Conservation (phyloP, 2,113 vertebrate species). For the Eretmochelys imbricata region DNA sequence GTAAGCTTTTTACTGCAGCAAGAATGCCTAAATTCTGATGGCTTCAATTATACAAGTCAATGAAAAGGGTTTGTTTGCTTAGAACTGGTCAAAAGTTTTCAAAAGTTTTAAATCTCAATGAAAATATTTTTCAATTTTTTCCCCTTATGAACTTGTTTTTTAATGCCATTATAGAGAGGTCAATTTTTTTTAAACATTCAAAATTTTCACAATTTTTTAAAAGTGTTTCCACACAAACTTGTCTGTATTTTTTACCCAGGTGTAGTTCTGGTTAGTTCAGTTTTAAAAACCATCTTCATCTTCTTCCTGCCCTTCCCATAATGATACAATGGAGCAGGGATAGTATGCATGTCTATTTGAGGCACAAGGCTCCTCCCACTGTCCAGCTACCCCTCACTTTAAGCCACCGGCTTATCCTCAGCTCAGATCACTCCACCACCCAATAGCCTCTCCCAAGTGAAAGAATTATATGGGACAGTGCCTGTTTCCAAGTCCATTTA, state of each 20-base stretch:
- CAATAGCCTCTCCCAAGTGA: neutral
- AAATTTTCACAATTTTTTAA: neutral
- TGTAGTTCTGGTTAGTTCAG: neutral
- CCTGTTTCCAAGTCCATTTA: neutral
- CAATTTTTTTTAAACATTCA: neutral
- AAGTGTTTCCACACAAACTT: neutral
- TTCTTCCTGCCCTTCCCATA: neutral
- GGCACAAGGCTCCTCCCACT: neutral
- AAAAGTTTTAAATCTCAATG: neutral
- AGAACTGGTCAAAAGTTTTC: neutral
- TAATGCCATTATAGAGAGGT: neutral
- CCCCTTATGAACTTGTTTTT: neutral
- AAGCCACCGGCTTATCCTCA: neutral
- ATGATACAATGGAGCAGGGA: fast-evolving
- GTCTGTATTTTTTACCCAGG: neutral
- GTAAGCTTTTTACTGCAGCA: neutral
- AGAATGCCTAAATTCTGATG: neutral
- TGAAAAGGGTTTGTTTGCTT: neutral
- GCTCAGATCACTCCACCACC: neutral
- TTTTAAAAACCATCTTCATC: neutral
- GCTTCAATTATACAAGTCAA: neutral
- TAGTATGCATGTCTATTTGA: neutral
- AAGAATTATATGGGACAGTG: neutral
- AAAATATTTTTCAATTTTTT: neutral
- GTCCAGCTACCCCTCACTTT: neutral